Evolutionary conservation across 2,113 vertebrate genomes (phyloP).

Genomic region (Colaptes auratus): DNA sequence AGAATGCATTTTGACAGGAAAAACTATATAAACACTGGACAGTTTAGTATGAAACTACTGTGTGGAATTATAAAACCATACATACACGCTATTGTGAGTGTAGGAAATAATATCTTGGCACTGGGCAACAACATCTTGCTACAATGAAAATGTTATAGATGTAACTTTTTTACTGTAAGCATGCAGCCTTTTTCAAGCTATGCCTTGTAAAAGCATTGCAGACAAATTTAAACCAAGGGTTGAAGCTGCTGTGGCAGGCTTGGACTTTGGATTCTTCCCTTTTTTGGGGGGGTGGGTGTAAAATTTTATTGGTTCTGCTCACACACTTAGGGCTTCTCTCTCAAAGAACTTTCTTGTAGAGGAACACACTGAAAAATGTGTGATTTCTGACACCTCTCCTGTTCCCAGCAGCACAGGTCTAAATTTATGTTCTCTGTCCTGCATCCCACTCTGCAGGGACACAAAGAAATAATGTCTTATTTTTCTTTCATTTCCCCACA

Average conservation of each 20-base stretch:
- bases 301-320: slow-evolving; percentile 69
- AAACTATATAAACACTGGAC: slow-evolving; percentile 13
- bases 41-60: slow-evolving; percentile 35
- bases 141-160: slow-evolving; percentile 55
- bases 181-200: not conserved
- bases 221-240: slow-evolving; percentile 46
- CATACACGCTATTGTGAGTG: not conserved
- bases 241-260: slow-evolving; percentile 53
- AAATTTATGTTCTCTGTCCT: slow-evolving; percentile 73
- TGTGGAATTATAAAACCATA: slow-evolving; percentile 6
- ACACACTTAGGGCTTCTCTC: slow-evolving; percentile 69
- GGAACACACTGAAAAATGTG: slow-evolving; percentile 71
- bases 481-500: slow-evolving; percentile 40
- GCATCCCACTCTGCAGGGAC: slow-evolving; percentile 66
- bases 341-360: slow-evolving; percentile 71
- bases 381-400: slow-evolving; percentile 80
- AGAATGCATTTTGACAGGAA: slow-evolving; percentile 27
- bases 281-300: slow-evolving; percentile 44
- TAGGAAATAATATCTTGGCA: slow-evolving; percentile 38
- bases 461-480: slow-evolving; percentile 50
- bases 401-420: slow-evolving; percentile 63
- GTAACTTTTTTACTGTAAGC: slow-evolving; percentile 35
- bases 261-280: slow-evolving; percentile 32
- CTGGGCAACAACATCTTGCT: slow-evolving; percentile 17
- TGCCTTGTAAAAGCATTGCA: slow-evolving; percentile 54